Percentiles rank a stretch among this genome's conserved stretches.
phyloP scores from a whole-genome alignment of 2,113 vertebrate genomes.

The Hydrolagus affinis region DNA sequence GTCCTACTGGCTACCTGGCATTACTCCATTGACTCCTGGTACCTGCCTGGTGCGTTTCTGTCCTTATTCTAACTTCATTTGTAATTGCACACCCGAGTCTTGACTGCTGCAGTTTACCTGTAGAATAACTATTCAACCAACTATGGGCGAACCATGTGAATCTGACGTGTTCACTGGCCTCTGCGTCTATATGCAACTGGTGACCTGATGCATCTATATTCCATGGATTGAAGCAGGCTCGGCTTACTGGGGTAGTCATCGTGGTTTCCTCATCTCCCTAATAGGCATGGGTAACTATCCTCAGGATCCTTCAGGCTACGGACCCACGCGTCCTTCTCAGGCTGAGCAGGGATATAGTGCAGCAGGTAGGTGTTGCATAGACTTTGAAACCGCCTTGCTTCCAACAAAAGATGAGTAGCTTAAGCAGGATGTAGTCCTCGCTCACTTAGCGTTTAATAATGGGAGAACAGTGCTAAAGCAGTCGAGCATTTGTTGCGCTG shows the following conservation, averaged over 20 bases:
- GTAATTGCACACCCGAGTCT: too few species aligned
- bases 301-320: slow-evolving; percentile 79
- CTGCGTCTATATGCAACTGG: neutral
- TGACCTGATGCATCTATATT: slow-evolving; percentile 31
- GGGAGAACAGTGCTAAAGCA: slow-evolving; percentile 19
- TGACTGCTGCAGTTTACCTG: too few species aligned
- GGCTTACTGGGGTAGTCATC: slow-evolving; percentile 65
- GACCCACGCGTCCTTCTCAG: slow-evolving; percentile 75
- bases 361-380: slow-evolving; percentile 70
- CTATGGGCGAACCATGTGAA: too few species aligned
- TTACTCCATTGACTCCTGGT: too few species aligned
- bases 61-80: too few species aligned
- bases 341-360: slow-evolving; percentile 76
- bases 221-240: slow-evolving; percentile 30
- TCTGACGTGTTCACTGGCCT: too few species aligned
- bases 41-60: too few species aligned
- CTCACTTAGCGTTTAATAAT: slow-evolving; percentile 39
- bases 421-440: slow-evolving; percentile 42
- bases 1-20: too few species aligned
- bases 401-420: slow-evolving; percentile 43
- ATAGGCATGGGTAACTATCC: slow-evolving; percentile 78
- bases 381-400: slow-evolving; percentile 51
- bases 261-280: slow-evolving; percentile 74
- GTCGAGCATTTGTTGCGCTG: slow-evolving; percentile 56
- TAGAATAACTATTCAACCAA: too few species aligned